Conservation (phyloP, 2,888 invertebrate species). For the Caenorhabditis doughertyi region DNA sequence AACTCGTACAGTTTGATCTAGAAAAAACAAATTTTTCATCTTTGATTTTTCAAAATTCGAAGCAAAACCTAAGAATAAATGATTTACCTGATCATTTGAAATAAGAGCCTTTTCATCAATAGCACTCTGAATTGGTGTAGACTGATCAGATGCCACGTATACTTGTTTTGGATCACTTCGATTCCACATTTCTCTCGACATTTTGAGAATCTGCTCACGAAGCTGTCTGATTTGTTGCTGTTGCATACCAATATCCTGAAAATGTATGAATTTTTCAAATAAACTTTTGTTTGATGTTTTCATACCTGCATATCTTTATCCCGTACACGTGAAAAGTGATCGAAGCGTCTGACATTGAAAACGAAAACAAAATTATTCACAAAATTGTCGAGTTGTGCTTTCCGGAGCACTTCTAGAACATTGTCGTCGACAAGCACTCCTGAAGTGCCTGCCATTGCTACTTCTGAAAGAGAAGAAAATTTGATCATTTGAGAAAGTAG, state of each 20-base stretch:
- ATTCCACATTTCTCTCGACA: conserved; percentile 63
- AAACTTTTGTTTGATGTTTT: conserved; percentile 47
- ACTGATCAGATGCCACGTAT: conserved; percentile 41
- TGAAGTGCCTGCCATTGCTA: conserved; percentile 47
- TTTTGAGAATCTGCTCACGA: conserved; percentile 52
- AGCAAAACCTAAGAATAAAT: not conserved
- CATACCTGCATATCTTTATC: conserved; percentile 86
- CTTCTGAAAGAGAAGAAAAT: conserved; percentile 15
- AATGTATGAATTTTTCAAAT: not conserved
- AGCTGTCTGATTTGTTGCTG: conserved; percentile 60
- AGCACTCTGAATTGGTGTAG: conserved; percentile 7
- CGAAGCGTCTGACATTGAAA: conserved; percentile 90
- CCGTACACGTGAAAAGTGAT: conserved; percentile 98
- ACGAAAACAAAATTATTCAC: conserved; percentile 71
- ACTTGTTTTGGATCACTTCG: conserved; percentile 62
- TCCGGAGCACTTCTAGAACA: conserved; percentile 75
- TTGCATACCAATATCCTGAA: conserved; percentile 86
- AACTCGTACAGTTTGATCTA: conserved; percentile 86
- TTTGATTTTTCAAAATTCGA: too few relatives aligned
- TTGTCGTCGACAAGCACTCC: conserved; percentile 74
- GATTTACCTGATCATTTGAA: conserved; percentile 57
- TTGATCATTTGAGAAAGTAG: not conserved
- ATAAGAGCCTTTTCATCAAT: conserved; percentile 55
- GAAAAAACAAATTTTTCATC: conserved; percentile 26
- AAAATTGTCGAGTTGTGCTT: conserved; percentile 74